A percentile compares a stretch with the other conserved stretches of the same genome.
phyloP scores from a whole-genome alignment of 2,113 vertebrate genomes.

The Sialia sialis region DNA sequence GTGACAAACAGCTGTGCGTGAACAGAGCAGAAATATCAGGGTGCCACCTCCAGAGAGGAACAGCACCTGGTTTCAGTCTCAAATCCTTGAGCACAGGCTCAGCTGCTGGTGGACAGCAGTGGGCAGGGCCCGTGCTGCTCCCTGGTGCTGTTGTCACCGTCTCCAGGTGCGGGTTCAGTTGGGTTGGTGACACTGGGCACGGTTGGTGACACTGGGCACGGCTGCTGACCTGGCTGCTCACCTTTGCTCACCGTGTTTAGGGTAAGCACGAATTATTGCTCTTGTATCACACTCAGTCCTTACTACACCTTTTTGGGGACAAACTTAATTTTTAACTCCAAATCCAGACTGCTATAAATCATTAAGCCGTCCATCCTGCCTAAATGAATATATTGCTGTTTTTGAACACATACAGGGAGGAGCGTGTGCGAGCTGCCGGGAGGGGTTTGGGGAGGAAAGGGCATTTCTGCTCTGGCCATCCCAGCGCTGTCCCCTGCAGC shows the following conservation, averaged over 20 bases:
- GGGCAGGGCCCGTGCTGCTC: neutral
- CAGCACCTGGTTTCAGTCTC: neutral
- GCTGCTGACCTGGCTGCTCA: neutral
- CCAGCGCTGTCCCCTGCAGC: neutral
- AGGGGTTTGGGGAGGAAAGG: neutral
- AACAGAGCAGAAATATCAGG: neutral
- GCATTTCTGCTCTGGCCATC: neutral
- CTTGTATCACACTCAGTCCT: neutral
- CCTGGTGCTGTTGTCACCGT: accelerated
- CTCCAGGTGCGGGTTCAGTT: neutral
- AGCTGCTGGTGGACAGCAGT: neutral
- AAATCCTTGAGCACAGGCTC: neutral
- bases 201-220: neutral
- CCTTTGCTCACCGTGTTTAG: neutral
- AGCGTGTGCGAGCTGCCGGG: neutral
- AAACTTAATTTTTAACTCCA: neutral
- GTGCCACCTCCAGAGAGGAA: conserved; percentile 1
- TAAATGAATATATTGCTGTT: neutral
- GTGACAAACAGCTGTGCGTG: neutral
- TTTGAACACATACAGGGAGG: accelerated
- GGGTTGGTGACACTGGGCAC: neutral
- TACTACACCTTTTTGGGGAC: neutral
- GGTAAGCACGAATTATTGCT: neutral
- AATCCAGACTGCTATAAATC: neutral
- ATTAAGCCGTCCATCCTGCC: neutral